phyloP scores from a whole-genome alignment of 2,113 vertebrate species.

The Mus spicilegus region DNA sequence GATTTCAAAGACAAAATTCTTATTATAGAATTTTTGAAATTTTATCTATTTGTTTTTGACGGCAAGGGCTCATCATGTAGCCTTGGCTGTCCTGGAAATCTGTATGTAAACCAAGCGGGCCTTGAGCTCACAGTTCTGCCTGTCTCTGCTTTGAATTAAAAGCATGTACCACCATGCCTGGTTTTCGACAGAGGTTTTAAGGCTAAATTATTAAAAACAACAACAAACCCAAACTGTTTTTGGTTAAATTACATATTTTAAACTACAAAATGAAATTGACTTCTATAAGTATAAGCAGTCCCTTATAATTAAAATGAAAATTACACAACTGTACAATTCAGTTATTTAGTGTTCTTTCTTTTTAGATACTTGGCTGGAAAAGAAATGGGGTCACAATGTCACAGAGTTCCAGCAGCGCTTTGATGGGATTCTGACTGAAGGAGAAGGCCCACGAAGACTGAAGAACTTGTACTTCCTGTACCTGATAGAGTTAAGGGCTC shows the following conservation, averaged over 20 bases:
- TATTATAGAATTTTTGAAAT: constrained; percentile 5
- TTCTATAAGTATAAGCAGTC: not conserved
- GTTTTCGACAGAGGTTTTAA: not conserved
- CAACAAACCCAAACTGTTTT: not conserved
- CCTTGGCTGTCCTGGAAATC: not conserved
- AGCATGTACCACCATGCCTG: not conserved
- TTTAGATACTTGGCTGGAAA: constrained; percentile 93
- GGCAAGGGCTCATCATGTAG: not conserved
- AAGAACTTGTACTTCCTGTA: constrained; percentile 97
- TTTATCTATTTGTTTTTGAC: not conserved
- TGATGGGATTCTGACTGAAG: constrained; percentile 91
- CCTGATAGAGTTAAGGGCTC: constrained; percentile 94
- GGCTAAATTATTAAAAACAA: constrained; percentile 38
- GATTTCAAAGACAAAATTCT: constrained; percentile 52
- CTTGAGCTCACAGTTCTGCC: not conserved
- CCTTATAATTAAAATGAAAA: not conserved
- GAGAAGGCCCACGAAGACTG: constrained; percentile 94
- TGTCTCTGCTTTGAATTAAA: not conserved
- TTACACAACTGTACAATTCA: not conserved
- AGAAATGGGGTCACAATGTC: constrained; percentile 94
- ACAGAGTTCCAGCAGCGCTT: constrained; percentile 95
- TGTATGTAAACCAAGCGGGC: not conserved
- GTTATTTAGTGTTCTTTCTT: constrained; percentile 33
- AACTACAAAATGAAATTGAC: constrained; percentile 37
- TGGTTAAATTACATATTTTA: constrained; percentile 12